phyloP scores from a whole-genome alignment of 2,113 vertebrate genomes.

The Cyanoderma ruficeps region DNA sequence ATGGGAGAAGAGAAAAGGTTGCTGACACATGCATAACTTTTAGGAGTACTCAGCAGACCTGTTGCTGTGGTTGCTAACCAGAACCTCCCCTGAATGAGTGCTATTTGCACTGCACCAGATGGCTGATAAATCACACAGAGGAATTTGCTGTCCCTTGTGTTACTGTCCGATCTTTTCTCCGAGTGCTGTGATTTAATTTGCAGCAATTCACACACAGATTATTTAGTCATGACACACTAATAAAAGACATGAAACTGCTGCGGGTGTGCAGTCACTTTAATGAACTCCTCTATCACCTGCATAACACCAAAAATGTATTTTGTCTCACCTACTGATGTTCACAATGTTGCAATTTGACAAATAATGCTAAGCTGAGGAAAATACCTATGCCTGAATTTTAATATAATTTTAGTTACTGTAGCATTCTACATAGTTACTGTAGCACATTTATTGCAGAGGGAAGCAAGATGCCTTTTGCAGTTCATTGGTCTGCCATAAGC shows the following conservation, averaged over 20 bases:
- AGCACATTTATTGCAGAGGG: not conserved
- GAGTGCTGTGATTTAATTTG: not conserved
- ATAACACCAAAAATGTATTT: not conserved
- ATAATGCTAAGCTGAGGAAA: not conserved
- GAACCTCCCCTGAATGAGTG: not conserved
- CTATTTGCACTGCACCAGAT: slow-evolving; percentile 34
- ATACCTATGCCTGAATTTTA: not conserved
- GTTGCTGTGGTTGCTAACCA: slow-evolving; percentile 65
- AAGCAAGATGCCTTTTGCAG: not conserved
- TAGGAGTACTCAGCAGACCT: slow-evolving; percentile 34
- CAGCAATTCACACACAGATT: not conserved
- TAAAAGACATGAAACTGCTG: not conserved
- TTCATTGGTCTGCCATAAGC: not conserved
- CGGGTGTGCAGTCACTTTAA: not conserved
- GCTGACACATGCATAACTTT: slow-evolving; percentile 28
- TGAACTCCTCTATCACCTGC: not conserved
- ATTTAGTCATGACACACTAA: not conserved
- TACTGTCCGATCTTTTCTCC: not conserved
- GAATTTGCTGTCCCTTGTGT: not conserved
- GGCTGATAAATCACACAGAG: not conserved
- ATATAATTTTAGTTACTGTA: not conserved
- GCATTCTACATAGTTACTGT: not conserved
- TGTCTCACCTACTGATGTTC: not conserved
- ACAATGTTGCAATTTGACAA: not conserved
- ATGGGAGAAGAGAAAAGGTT: not conserved